Conservation (phyloP, 35 echinoderm and acorn worm genomes). For the Ptychodera flava region DNA sequence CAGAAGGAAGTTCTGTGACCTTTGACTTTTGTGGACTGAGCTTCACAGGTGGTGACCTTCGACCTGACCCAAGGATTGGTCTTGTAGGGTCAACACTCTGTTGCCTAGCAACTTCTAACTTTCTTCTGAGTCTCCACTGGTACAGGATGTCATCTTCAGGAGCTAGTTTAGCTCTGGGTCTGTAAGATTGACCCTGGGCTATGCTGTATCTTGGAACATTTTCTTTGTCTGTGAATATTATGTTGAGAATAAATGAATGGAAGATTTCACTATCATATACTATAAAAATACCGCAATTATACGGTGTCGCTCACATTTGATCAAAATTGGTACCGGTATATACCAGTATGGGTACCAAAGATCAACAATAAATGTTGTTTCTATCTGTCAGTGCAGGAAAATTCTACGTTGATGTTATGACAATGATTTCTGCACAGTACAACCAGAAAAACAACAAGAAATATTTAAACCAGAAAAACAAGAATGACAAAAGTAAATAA, state of each 20-base stretch:
- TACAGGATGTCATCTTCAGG: slow-evolving; percentile 86
- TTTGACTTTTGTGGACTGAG: neutral
- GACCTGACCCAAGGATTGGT: neutral
- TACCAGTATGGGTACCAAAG: no score
- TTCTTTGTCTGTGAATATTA: slow-evolving; percentile 33
- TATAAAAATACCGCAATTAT: no score
- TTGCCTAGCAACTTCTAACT: slow-evolving; percentile 58
- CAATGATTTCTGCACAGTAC: no score
- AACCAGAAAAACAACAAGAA: no score
- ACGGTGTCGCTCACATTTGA: no score
- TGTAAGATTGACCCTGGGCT: neutral
- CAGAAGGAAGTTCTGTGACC: neutral
- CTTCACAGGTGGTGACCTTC: neutral
- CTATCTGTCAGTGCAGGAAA: no score
- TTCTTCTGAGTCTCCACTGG: slow-evolving; percentile 76
- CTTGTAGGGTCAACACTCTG: neutral
- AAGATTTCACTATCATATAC: neutral
- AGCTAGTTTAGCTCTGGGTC: neutral
- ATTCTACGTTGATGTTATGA: no score
- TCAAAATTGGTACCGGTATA: no score
- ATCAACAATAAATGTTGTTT: no score
- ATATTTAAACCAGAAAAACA: no score
- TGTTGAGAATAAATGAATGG: neutral
- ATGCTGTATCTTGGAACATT: neutral
- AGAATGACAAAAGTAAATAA: no score